phyloP scores from a whole-genome alignment of 2,113 vertebrate genomes.

The western clawed frog (Xenopus tropicalis) region DNA sequence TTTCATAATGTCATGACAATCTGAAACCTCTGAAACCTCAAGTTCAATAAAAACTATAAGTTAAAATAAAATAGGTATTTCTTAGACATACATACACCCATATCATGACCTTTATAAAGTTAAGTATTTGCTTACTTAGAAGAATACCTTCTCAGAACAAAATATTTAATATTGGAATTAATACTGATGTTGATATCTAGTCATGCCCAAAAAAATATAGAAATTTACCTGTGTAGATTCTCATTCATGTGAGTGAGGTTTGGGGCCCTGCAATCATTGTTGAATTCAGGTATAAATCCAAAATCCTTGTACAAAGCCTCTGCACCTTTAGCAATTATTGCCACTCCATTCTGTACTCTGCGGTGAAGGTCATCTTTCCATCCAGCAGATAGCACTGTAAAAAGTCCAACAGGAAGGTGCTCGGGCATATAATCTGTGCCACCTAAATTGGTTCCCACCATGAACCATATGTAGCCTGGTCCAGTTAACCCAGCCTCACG shows the following conservation, averaged over 20 bases:
- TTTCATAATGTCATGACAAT: too few species aligned
- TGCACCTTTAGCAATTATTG: constrained; percentile 85
- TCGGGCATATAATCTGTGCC: constrained; percentile 68
- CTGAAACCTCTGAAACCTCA: too few species aligned
- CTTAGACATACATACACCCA: too few species aligned
- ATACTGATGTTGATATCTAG: too few species aligned
- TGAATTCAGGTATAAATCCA: constrained; percentile 80
- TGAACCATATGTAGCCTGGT: constrained; percentile 89
- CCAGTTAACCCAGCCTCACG: constrained; percentile 81
- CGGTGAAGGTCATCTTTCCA: constrained; percentile 84
- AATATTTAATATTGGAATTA: too few species aligned
- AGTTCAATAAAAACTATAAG: too few species aligned
- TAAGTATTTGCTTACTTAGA: too few species aligned
- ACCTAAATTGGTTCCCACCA: constrained; percentile 81
- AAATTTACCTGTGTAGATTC: constrained; percentile 76
- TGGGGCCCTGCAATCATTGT: constrained; percentile 82
- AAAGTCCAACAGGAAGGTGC: constrained; percentile 77
- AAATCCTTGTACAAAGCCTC: constrained; percentile 82
- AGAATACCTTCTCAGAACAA: too few species aligned
- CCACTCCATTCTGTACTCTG: constrained; percentile 81
- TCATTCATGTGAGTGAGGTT: constrained; percentile 72
- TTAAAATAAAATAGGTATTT: too few species aligned
- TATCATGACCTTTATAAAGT: too few species aligned
- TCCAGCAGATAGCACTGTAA: constrained; percentile 83
- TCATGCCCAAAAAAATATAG: too few species aligned